phyloP scores from a whole-genome alignment of 2,888 invertebrate species.

The Drosophila kambysellisi region DNA sequence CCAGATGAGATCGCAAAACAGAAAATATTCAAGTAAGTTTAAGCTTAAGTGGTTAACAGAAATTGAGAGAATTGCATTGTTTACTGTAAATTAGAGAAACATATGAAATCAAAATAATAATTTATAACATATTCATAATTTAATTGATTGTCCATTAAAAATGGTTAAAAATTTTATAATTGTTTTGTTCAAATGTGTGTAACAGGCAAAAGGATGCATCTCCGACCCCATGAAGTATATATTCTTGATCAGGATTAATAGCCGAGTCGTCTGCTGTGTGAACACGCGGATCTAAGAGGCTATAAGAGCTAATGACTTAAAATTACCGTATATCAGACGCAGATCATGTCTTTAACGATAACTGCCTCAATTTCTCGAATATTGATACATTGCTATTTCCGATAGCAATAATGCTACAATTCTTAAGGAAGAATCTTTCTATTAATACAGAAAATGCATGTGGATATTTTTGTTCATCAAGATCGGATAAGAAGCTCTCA shows the following conservation, averaged over 20 bases:
- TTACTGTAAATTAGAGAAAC: background rate
- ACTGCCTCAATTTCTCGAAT: no score
- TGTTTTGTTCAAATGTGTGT: background rate
- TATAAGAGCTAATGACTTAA: background rate
- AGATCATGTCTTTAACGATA: no score
- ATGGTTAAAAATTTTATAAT: background rate
- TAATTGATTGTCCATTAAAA: no score
- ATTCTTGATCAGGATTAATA: background rate
- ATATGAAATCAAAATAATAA: background rate
- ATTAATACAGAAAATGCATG: no score
- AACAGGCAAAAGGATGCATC: background rate
- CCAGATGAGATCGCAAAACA: constrained; percentile 34
- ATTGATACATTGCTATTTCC: no score
- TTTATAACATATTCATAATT: background rate
- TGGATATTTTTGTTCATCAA: no score
- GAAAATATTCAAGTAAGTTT: constrained; percentile 28
- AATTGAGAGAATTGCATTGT: background rate
- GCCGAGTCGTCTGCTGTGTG: background rate
- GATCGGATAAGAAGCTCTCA: no score
- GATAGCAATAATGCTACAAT: no score
- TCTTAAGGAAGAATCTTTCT: no score
- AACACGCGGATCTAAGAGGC: background rate
- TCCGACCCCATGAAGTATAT: background rate
- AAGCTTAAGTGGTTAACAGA: background rate
- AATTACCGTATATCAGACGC: background rate